Evolutionary conservation across 2,113 vertebrate genomes (phyloP), one percentile per base, ranked within the genome.

Genomic region (Gopherus flavomarginatus): DNA sequence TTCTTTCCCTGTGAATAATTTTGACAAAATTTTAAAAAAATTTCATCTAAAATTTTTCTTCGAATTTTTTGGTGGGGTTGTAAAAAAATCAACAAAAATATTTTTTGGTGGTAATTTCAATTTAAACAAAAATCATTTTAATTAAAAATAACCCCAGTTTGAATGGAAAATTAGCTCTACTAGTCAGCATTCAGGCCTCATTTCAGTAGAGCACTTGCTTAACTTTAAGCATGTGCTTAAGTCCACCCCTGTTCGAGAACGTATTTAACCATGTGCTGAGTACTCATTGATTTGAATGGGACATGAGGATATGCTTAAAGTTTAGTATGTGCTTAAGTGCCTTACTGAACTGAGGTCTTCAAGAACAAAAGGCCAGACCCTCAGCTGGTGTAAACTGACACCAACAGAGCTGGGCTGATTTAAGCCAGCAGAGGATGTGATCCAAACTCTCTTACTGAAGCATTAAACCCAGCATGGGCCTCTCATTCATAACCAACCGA

Each of bases 171-270:
- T 42, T 4, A 75, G 59, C 65, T 26, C 2, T 83, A 26, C 49
- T 75, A 79, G 56, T 38, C 11, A 75, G 84, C 38, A 49, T 22
- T 62, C 14, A 0, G 31, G 87, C 81, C 16, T 47, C 0, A 1
- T 42, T 94, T 82, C 89, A 81, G 80, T 53, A 79, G 83, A 78
- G 90, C 83, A 53, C 38, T 77, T 77, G 42, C 10, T 77, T 77
- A 77, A 77, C 38, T 44, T 77, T 26, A 77, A 75, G 38, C 21
- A 38, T 12, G n/a, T 11, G 19, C 19, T 75, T 42, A 42, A 42
- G 11, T 44, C 22, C 38, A 24, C 6, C 38, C 42, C 24, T 24
- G 38, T 44, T 42, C 6, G 11, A 42, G 22, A 42, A 77, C 27
- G 42, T 11, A 14, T 47, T 78, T 78, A 47, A 47, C 24, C 75